Percentiles rank a stretch among this genome's conserved stretches.
Evolutionary conservation across 2,113 vertebrate genomes (phyloP).

Genomic region (Daboia siamensis): DNA sequence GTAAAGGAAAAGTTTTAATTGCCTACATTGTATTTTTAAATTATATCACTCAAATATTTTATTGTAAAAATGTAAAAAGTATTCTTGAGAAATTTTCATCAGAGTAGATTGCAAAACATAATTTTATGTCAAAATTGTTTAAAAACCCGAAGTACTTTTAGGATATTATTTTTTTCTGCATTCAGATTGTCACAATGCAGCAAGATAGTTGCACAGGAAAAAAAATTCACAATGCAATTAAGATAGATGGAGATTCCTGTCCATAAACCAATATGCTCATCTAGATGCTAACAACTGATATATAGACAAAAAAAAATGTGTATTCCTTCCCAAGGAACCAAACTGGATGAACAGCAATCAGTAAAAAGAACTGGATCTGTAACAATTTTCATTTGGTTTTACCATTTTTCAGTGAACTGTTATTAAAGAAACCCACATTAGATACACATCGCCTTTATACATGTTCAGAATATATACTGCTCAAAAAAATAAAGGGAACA

Average conservation of each 20-base stretch:
- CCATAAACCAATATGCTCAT: background rate
- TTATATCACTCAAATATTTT: slow-evolving; percentile 60
- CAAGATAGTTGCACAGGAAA: background rate
- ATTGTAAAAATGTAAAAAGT: slow-evolving; percentile 49
- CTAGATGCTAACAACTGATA: background rate
- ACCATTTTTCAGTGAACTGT: slow-evolving; percentile 25
- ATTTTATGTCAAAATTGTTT: slow-evolving; percentile 52
- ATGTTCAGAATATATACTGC: slow-evolving; percentile 28
- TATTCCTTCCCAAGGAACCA: background rate
- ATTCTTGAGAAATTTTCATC: slow-evolving; percentile 46
- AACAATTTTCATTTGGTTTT: slow-evolving; percentile 43
- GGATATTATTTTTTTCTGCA: slow-evolving; percentile 67
- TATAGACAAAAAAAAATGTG: background rate
- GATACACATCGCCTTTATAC: slow-evolving; percentile 37
- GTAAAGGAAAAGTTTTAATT: slow-evolving; percentile 41
- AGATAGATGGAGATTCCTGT: background rate
- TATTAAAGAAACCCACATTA: slow-evolving; percentile 23
- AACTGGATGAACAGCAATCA: background rate
- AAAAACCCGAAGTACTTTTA: slow-evolving; percentile 67
- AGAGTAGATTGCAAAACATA: slow-evolving; percentile 46
- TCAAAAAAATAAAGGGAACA: no score
- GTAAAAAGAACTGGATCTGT: background rate
- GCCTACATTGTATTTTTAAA: slow-evolving; percentile 57
- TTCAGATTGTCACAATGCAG: background rate
- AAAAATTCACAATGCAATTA: background rate